These are phyloP conservation scores for Ips typographus DNA, from an alignment of 1,140 invertebrate species.

Conservation along the genomic window DNA sequence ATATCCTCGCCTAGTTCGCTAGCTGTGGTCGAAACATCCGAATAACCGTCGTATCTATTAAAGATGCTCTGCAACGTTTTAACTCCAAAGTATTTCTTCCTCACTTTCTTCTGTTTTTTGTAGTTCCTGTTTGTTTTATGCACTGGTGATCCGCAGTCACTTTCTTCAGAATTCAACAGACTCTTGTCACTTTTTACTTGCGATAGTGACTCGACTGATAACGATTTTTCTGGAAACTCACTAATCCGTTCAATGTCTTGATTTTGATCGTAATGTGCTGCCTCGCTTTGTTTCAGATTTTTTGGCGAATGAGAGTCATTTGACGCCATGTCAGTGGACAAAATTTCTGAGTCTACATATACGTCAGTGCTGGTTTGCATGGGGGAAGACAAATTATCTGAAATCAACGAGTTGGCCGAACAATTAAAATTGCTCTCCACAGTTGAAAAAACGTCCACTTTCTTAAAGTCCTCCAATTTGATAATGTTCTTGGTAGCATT, in stretches of 20 bases:
- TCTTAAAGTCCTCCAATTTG: conserved; percentile 43
- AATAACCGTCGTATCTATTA: conserved; percentile 50
- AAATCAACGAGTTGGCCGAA: conserved; percentile 51
- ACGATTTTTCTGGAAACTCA: conserved; percentile 28
- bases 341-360: conserved; percentile 50
- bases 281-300: conserved; percentile 38
- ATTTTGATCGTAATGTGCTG: conserved; percentile 34
- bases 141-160: conserved; percentile 49
- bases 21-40: conserved; percentile 51
- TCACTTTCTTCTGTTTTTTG: conserved; percentile 49
- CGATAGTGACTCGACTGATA: conserved; percentile 47
- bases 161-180: conserved; percentile 48
- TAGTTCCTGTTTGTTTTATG: conserved; percentile 46
- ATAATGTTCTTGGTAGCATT: conserved; percentile 44
- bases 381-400: conserved; percentile 51
- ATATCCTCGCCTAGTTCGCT: conserved; percentile 48
- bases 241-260: conserved; percentile 23
- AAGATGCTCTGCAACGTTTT: conserved; percentile 55
- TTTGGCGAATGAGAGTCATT: conserved; percentile 52
- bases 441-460: conserved; percentile 43
- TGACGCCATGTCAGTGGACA: conserved; percentile 50
- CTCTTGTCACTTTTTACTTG: conserved; percentile 51
- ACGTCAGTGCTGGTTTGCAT: conserved; percentile 53
- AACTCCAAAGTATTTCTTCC: conserved; percentile 52
- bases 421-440: conserved; percentile 47